phyloP scores from a whole-genome alignment of 2,113 vertebrate genomes.

The Hippotragus niger region DNA sequence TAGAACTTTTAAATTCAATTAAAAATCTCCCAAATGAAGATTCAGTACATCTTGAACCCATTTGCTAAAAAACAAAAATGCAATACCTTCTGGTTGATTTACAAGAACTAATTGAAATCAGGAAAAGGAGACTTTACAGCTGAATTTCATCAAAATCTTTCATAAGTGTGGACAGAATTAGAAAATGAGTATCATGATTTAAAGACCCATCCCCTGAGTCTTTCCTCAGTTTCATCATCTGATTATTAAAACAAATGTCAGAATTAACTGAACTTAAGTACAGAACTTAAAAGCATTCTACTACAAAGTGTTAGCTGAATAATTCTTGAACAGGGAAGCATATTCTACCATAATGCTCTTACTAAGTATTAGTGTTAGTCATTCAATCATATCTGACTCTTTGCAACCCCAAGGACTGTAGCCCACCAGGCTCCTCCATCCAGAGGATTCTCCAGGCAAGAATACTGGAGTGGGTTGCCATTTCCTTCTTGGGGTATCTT shows the following conservation, averaged over 20 bases:
- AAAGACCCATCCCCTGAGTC: background rate
- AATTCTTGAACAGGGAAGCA: background rate
- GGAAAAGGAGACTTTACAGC: background rate
- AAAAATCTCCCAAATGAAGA: constrained; percentile 8
- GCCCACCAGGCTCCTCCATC: background rate
- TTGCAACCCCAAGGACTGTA: background rate
- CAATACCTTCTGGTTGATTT: background rate
- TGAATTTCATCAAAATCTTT: background rate
- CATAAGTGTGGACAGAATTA: background rate
- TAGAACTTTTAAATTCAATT: background rate
- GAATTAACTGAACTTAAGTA: background rate
- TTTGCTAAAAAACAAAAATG: constrained; percentile 28
- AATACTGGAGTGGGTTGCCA: background rate
- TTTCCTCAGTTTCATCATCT: background rate
- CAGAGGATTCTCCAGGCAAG: background rate
- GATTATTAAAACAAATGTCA: background rate
- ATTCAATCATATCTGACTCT: background rate
- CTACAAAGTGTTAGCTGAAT: background rate
- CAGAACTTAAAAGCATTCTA: no score
- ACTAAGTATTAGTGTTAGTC: background rate
- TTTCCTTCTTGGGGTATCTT: background rate
- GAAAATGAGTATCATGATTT: background rate
- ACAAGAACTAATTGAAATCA: background rate
- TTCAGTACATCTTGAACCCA: background rate
- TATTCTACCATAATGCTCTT: background rate